phyloP scores from a whole-genome alignment of 37 sponge, comb jelly and placozoan species.

The Chondrosia reniformis region DNA sequence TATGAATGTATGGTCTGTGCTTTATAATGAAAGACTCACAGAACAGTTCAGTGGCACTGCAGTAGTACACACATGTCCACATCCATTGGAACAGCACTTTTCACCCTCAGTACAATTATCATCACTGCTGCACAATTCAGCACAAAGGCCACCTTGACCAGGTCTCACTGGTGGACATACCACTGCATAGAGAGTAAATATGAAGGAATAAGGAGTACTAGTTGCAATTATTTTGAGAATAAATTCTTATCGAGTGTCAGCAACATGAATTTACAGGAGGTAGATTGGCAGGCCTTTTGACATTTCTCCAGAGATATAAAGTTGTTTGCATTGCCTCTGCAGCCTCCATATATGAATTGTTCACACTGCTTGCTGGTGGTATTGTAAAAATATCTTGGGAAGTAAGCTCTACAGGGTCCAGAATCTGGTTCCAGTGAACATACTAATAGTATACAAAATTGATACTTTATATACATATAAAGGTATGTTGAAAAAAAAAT shows the following conservation, averaged over 20 bases:
- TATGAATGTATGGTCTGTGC: neutral
- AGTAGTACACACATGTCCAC: conserved; percentile 17
- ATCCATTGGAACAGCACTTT: conserved; percentile 33
- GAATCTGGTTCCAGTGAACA: neutral
- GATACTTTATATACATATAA: too few relatives aligned
- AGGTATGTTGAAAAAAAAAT: too few relatives aligned
- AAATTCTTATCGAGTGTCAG: too few relatives aligned
- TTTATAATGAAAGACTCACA: conserved; percentile 12
- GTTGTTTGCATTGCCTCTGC: conserved; percentile 5
- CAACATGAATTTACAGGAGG: neutral
- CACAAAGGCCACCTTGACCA: neutral
- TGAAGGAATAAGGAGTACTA: neutral
- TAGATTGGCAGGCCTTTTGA: neutral
- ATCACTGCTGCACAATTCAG: conserved; percentile 1
- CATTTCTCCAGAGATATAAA: neutral
- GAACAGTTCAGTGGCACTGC: neutral
- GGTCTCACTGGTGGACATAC: neutral
- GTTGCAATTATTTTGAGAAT: neutral
- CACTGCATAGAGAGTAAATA: too few relatives aligned
- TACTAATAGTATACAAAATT: too few relatives aligned
- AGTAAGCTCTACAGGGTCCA: neutral
- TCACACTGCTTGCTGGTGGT: neutral
- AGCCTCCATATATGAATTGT: neutral
- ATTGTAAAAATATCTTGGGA: neutral
- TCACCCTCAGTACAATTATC: neutral